Evolutionary conservation across 2,113 vertebrate genomes (phyloP).

Genomic region (Dolichotis patagonum): DNA sequence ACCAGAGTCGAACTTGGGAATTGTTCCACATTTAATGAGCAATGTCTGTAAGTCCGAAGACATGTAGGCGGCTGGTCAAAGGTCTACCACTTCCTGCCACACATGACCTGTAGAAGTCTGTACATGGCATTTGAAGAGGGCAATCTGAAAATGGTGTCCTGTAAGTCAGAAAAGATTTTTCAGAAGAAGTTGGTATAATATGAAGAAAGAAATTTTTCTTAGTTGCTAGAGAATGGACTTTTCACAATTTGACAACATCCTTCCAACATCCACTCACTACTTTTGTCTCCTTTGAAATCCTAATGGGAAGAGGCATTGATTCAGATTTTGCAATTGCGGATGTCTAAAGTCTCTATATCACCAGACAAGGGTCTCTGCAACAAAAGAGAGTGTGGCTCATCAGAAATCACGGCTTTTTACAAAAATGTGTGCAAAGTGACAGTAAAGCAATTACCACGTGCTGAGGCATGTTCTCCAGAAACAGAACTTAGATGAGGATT

Average conservation of each 20-base stretch:
- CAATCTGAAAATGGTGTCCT: background rate
- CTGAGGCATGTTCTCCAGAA: background rate
- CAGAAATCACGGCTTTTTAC: background rate
- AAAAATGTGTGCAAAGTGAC: background rate
- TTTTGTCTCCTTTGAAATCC: background rate
- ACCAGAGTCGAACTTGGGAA: background rate
- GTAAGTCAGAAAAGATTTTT: background rate
- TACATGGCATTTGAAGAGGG: background rate
- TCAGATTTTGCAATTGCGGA: background rate
- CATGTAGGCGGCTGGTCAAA: background rate
- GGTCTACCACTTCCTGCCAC: fast-evolving
- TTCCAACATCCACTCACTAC: background rate
- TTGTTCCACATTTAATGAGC: background rate
- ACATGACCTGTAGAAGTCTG: background rate
- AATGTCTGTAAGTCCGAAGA: background rate
- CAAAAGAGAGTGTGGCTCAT: background rate
- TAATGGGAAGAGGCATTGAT: background rate
- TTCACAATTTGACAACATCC: background rate
- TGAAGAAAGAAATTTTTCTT: background rate
- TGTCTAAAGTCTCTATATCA: background rate
- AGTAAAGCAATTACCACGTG: background rate
- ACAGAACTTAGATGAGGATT: background rate
- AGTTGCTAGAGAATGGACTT: background rate
- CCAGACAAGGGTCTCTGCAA: background rate
- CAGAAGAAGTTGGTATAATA: background rate